Conservation (phyloP, 1,140 invertebrate genomes). For the Drosophila burlai region DNA sequence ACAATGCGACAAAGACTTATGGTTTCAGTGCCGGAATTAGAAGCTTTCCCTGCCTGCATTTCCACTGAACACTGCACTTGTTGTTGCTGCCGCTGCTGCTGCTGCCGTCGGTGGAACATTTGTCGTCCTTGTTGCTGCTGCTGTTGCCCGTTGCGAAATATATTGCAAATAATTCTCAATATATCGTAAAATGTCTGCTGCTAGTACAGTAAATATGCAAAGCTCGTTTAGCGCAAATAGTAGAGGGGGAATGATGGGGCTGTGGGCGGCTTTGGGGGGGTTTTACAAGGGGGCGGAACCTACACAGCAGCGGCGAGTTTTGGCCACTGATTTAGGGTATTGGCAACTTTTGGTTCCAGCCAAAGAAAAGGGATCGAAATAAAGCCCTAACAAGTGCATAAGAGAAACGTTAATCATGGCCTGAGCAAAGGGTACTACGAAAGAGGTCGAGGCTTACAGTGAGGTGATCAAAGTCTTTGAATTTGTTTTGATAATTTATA, state of each 20-base stretch:
- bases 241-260: conserved; percentile 5
- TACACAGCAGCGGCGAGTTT: conserved; percentile 25
- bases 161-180: conserved; percentile 84
- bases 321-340: conserved; percentile 50
- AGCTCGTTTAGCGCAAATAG: conserved; percentile 80
- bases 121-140: conserved; percentile 82
- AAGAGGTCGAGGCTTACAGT: not conserved
- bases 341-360: conserved; percentile 30
- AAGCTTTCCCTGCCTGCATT: conserved; percentile 83
- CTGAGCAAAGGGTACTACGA: not conserved
- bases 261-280: not conserved
- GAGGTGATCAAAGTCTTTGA: no score
- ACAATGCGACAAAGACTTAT: conserved; percentile 83
- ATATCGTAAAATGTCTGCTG: conserved; percentile 83
- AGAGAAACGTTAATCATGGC: conserved; percentile 23
- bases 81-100: conserved; percentile 33
- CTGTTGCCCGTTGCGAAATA: conserved; percentile 70
- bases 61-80: conserved; percentile 49
- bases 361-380: conserved; percentile 26
- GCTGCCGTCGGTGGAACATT: conserved; percentile 75
- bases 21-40: conserved; percentile 83
- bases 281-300: not conserved
- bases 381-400: conserved; percentile 22
- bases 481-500: not conserved
- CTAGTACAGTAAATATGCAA: conserved; percentile 82